Evolutionary conservation across 2,113 vertebrate genomes (phyloP), one percentile per base, ranked within the genome.

Genomic region (Ceuthmochares aereus): DNA sequence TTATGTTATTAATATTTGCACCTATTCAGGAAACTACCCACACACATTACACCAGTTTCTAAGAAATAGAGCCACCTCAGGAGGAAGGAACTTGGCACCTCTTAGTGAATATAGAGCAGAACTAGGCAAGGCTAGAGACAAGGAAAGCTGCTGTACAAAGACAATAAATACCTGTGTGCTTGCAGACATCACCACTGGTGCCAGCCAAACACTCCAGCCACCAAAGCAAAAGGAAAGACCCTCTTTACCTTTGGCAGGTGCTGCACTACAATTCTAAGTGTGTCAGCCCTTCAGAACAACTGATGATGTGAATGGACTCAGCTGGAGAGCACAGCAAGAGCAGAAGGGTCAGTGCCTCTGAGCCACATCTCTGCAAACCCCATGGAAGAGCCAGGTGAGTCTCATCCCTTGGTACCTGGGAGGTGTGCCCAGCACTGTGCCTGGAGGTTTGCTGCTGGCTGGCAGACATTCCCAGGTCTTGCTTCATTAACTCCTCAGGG

Each of bases 221-320:
- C 3, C 15, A 10, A 29, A 72, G 20, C 0, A 20, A 43, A 25
- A 2, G 37, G 42, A 42, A 72, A 70, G 4, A 8, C 56, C 58
- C 23, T 26, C 21, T 34, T 23, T 34, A 12, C 47, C 36, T 56
- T 80, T 9, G 37, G 10, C 8, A 27, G 82, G 27, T 4, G 25
- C 70, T 32, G 49, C 67, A 27, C 58, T 23, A 21, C 42, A 49
- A 56, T 22, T 40, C 60, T 23, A 21, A 14, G 26, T 18, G 0
- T 1, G 6, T 43, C 54, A 62, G 47, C 47, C 74, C 42, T 47
- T 27, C 47, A 10, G 2, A 59, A 18, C 47, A 32, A 3, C 29
- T 4, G 17, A 37, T 16, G 8, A 0, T 0, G 1, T 10, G 73
- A 17, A 37, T 1, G 26, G 87, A n/a, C 40, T 23, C 43, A 42